Evolutionary conservation across 2,113 vertebrate genomes (phyloP).

Genomic region (Grammomys surdaster): DNA sequence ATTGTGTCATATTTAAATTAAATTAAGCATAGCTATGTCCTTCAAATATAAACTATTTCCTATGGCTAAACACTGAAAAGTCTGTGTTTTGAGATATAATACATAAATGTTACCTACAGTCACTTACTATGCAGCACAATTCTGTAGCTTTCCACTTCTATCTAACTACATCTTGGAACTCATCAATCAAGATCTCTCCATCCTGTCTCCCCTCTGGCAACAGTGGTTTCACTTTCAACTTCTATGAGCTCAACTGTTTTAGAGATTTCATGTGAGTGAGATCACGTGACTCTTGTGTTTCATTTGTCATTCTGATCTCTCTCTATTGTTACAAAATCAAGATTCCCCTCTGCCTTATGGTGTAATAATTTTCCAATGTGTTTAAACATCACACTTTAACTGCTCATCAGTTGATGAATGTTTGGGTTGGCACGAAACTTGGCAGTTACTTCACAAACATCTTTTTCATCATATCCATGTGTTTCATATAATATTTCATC

Average conservation of each 20-base stretch:
- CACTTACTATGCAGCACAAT: neutral
- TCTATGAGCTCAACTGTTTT: neutral
- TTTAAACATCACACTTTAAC: neutral
- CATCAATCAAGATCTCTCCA: neutral
- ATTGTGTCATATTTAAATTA: neutral
- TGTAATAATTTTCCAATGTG: neutral
- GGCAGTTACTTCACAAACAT: neutral
- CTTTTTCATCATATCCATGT: neutral
- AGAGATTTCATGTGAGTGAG: neutral
- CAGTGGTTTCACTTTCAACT: neutral
- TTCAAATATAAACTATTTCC: neutral
- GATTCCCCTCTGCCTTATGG: neutral
- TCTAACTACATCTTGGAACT: neutral
- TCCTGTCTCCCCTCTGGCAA: neutral
- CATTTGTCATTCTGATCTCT: neutral
- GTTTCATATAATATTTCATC: neutral
- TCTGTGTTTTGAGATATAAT: neutral
- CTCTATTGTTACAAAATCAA: neutral
- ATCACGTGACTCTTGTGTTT: neutral
- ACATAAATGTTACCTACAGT: neutral
- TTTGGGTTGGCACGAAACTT: neutral
- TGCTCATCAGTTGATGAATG: neutral
- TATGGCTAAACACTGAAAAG: neutral
- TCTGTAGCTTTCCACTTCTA: neutral
- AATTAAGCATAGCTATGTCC: neutral